A percentile compares a stretch with the other conserved stretches of the same genome.
phyloP scores from a whole-genome alignment of 2,888 invertebrate species.

The Aquatica leii region DNA sequence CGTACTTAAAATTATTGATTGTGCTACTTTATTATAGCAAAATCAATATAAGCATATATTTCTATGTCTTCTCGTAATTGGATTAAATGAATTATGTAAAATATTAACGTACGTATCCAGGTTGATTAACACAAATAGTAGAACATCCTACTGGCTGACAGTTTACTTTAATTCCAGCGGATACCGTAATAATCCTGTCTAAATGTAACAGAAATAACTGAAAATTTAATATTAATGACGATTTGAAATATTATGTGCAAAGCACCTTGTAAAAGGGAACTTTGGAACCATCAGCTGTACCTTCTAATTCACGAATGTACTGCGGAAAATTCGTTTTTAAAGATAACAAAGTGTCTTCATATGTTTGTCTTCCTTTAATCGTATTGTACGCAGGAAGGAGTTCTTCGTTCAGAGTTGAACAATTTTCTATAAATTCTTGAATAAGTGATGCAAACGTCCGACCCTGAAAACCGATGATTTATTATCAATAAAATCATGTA shows the following conservation, averaged over 20 bases:
- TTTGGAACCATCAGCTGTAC: conserved; percentile 84
- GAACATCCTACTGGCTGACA: conserved; percentile 77
- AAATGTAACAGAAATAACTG: conserved; percentile 86
- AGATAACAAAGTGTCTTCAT: conserved; percentile 76
- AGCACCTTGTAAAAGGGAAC: conserved; percentile 83
- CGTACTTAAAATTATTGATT: not conserved
- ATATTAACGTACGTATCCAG: conserved; percentile 67
- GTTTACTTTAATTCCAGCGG: conserved; percentile 61
- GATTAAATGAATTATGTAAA: not conserved
- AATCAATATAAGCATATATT: no score
- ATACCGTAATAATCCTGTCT: conserved; percentile 78
- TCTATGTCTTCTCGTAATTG: no score
- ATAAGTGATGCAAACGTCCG: conserved; percentile 79
- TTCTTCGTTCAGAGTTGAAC: conserved; percentile 70
- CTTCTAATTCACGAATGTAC: conserved; percentile 83
- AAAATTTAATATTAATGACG: not conserved
- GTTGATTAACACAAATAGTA: conserved; percentile 75
- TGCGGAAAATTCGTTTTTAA: conserved; percentile 79
- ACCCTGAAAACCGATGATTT: conserved; percentile 74
- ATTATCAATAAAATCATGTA: no score
- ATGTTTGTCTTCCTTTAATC: conserved; percentile 72
- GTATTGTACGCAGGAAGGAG: conserved; percentile 78
- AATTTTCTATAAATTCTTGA: conserved; percentile 69
- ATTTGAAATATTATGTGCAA: not conserved
- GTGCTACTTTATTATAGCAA: no score